phyloP scores from a whole-genome alignment of 2,797 vertebrate species.

The Neostethus bicornis region DNA sequence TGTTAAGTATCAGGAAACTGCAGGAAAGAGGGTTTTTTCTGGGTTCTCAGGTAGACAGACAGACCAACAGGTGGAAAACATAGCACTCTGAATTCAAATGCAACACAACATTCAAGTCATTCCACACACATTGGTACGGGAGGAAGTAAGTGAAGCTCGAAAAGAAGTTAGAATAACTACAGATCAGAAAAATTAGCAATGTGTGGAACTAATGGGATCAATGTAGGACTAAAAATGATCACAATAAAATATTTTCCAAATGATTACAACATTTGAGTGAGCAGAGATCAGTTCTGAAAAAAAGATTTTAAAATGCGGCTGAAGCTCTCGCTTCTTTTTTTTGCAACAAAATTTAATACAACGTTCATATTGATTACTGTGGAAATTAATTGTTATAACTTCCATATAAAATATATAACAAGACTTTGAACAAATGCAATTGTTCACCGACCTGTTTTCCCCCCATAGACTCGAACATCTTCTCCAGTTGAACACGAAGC shows the following conservation, averaged over 20 bases:
- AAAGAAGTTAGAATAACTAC: conserved; percentile 17
- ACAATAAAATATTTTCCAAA: conserved; percentile 41
- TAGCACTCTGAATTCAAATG: conserved; percentile 20
- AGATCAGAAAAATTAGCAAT: conserved; percentile 29
- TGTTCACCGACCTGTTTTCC: conserved; percentile 90
- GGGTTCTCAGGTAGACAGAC: conserved; percentile 55
- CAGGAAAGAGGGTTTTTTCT: too few species aligned
- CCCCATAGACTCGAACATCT: conserved; percentile 99
- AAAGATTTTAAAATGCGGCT: too few species aligned
- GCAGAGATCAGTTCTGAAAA: too few species aligned
- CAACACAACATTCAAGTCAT: conserved; percentile 21
- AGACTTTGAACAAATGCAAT: too few species aligned
- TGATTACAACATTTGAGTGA: conserved; percentile 14
- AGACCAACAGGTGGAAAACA: conserved; percentile 36
- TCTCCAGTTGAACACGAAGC: conserved; percentile 94
- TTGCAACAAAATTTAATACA: too few species aligned
- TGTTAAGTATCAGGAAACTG: conserved; percentile 66
- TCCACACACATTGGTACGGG: neutral
- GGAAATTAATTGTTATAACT: too few species aligned
- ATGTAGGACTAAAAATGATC: conserved; percentile 36
- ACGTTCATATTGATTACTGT: too few species aligned
- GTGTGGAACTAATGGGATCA: neutral
- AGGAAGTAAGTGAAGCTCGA: conserved; percentile 16
- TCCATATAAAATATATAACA: too few species aligned
- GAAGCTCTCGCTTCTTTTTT: too few species aligned